phyloP scores from a whole-genome alignment of 2,113 vertebrate genomes.

The Ceyx cyanopectus region DNA sequence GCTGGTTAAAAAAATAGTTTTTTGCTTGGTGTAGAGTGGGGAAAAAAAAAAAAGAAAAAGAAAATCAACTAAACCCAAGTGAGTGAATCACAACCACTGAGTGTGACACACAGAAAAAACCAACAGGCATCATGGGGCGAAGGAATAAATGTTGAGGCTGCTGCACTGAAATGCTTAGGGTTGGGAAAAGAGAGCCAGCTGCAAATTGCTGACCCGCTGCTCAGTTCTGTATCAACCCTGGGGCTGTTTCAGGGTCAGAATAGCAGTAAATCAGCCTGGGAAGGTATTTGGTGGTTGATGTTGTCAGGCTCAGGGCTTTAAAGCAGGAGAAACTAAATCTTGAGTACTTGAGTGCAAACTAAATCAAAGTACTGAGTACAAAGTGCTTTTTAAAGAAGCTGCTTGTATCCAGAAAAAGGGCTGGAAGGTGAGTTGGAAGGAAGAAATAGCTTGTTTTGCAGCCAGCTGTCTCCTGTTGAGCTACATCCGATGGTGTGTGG shows the following conservation, averaged over 20 bases:
- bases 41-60: neutral
- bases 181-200: neutral
- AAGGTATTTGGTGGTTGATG: neutral
- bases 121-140: neutral
- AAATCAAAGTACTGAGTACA: neutral
- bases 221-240: neutral
- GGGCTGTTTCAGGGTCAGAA: neutral
- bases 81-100: conserved; percentile 41
- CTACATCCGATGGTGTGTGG: neutral
- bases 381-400: conserved; percentile 15
- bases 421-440: neutral
- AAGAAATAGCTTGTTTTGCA: neutral
- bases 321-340: neutral
- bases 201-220: neutral
- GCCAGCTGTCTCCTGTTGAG: neutral
- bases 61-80: conserved; percentile 2
- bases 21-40: neutral
- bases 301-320: rapidly evolving
- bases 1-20: conserved; percentile 15
- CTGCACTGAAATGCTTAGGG: neutral
- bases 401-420: neutral
- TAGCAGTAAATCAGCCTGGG: neutral
- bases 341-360: neutral
- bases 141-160: neutral
- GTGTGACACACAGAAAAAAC: neutral